These are phyloP conservation scores for Geococcyx californianus DNA, from an alignment of 2,113 vertebrate genomes.

Conservation along the genomic window DNA sequence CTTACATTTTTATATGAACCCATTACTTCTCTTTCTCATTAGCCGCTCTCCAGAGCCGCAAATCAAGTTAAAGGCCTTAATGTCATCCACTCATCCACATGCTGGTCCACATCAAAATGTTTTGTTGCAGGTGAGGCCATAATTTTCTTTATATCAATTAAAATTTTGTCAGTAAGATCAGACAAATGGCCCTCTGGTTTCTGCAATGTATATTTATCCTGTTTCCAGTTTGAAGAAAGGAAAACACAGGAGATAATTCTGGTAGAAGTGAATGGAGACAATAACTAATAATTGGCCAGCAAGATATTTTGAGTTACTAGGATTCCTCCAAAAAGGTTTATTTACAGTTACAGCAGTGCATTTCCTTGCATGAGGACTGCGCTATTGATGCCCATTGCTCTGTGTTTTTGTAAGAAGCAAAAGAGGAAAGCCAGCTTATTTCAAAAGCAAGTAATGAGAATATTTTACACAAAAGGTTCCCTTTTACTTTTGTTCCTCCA, in stretches of 20 bases:
- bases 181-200: conserved; percentile 4
- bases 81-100: neutral
- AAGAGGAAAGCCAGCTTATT: neutral
- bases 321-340: neutral
- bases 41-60: conserved; percentile 21
- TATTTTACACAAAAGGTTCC: neutral
- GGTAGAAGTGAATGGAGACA: neutral
- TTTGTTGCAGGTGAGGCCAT: conserved; percentile 9
- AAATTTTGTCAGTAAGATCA: neutral
- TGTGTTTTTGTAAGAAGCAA: neutral
- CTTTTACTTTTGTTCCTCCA: neutral
- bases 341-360: neutral
- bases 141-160: conserved; percentile 22
- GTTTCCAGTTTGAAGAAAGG: neutral
- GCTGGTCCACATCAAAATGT: neutral
- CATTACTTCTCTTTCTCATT: neutral
- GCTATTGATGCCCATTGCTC: rapidly evolving
- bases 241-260: neutral
- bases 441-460: neutral
- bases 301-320: neutral
- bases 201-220: neutral
- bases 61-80: neutral
- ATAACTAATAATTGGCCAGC: neutral
- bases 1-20: neutral
- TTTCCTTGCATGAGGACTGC: neutral